phyloP scores from a whole-genome alignment of 2,797 vertebrate genomes.

The Paramormyrops hopkinsi region DNA sequence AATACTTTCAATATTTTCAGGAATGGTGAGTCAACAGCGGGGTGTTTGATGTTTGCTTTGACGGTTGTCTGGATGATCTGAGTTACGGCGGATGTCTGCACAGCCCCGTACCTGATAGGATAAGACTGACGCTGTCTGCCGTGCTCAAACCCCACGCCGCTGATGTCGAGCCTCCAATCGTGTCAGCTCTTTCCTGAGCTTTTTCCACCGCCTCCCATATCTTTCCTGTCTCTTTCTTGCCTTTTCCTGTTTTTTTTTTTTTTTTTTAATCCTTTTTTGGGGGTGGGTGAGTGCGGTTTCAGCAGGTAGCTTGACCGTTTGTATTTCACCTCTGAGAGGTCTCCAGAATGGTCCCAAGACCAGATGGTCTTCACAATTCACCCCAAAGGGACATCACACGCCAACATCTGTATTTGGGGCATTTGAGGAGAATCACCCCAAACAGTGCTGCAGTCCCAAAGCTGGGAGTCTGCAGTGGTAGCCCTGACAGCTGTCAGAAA shows the following conservation, averaged over 20 bases:
- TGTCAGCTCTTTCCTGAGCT: constrained; percentile 8
- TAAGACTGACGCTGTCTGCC: not conserved
- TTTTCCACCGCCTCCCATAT: not conserved
- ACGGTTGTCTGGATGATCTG: not conserved
- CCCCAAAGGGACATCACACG: not conserved
- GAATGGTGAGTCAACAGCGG: not conserved
- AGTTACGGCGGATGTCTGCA: not conserved
- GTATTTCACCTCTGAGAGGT: not conserved
- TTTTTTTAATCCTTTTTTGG: not conserved
- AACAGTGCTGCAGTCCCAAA: not conserved
- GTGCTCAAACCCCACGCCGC: not conserved
- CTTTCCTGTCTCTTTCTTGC: constrained; percentile 10
- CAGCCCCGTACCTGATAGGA: not conserved
- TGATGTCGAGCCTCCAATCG: constrained; percentile 1
- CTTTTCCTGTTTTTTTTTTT: constrained; percentile 7
- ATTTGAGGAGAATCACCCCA: not conserved
- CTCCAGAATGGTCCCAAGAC: not conserved
- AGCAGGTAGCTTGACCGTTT: not conserved
- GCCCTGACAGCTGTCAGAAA: not conserved
- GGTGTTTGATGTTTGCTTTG: not conserved
- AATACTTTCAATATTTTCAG: not conserved
- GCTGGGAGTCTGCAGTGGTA: not conserved
- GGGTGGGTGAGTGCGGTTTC: too few relatives aligned
- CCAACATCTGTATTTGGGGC: not conserved
- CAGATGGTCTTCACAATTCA: not conserved